Percentiles rank a stretch among this genome's conserved stretches.
Evolutionary conservation across 30 jellyfish, hydroid and myxozoan genomes (phyloP).

Genomic region (Turritopsis rubra): DNA sequence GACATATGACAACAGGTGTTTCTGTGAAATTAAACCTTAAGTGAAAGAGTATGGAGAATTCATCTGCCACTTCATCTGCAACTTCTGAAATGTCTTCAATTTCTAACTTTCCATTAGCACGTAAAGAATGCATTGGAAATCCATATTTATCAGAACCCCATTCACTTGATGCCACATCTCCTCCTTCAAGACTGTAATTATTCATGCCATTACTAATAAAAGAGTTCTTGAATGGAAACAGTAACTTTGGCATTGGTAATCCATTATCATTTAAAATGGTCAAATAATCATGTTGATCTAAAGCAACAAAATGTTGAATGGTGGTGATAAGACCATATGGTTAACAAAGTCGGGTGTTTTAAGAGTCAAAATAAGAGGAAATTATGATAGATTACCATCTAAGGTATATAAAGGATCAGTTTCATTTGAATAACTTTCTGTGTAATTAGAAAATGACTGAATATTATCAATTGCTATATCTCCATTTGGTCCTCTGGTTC

Average conservation of each 20-base stretch:
- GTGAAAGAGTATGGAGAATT: constrained; percentile 1
- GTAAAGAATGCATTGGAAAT: background rate
- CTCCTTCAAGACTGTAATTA: constrained; percentile 7
- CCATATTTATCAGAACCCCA: background rate
- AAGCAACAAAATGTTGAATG: background rate
- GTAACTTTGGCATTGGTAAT: constrained; percentile 15
- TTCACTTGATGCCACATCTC: background rate
- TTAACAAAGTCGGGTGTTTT: too few species aligned
- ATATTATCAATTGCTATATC: constrained; percentile 7
- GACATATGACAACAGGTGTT: background rate
- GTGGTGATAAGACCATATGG: background rate
- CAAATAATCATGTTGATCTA: background rate
- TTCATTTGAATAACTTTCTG: background rate
- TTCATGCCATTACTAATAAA: background rate
- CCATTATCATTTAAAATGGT: background rate
- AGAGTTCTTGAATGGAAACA: constrained; percentile 8
- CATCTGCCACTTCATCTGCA: background rate
- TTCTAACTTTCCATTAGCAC: background rate
- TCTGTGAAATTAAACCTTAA: background rate
- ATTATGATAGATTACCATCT: background rate
- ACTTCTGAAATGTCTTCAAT: constrained; percentile 1
- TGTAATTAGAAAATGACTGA: background rate
- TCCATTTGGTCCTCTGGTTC: background rate
- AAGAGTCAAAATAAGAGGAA: background rate
- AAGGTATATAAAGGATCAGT: background rate